Evolutionary conservation across 2,888 invertebrate species (phyloP), one percentile per base, ranked within the genome.

Genomic region (Bembecia ichneumoniformis): DNA sequence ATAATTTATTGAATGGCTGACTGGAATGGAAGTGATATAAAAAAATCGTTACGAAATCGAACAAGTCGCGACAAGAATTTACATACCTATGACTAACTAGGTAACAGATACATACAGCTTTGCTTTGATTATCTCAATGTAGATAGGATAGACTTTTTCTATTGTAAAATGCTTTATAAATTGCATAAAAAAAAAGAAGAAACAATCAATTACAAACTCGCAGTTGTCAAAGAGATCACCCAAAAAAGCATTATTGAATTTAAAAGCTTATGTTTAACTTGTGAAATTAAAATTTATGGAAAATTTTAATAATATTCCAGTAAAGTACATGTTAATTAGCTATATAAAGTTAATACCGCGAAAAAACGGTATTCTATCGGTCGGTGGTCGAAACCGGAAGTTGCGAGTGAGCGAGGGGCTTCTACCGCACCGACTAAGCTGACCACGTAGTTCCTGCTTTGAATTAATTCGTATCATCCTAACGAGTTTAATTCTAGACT

Each of bases 31-130:
- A 40, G 5, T 14, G 43, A n/a, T 13, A 40, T 40, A n/a, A 14
- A 40, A 40, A 40, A 40, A 40, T 40, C 43, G 43, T 13, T 40
- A 40, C 14, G 14, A 40, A 40, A 40, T 2, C 49, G 57, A 55
- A 70, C 71, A 63, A 62, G 71, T 70, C 59, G 56, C 57, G 58
- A 63, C 66, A 50, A 52, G 64, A 50, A 50, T 50, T 28, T 28
- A 28, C 9, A 28, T 9, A n/a, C n/a, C n/a, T n/a, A 28, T 9
- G 28, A 9, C 28, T 28, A 28, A 9, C 9, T 28, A 28, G 2
- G 9, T 9, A 28, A 28, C 28, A 9, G 2, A 28, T 28, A 28
- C 7, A 28, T n/a, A n/a, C n/a, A n/a, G n/a, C n/a, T n/a, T n/a
- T n/a, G 28, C 28, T 28, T 28, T 28, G 7, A 28, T 9, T 3